A percentile compares a stretch with the other conserved stretches of the same genome.
Evolutionary conservation across 2,113 vertebrate genomes (phyloP).

Genomic region (Chloroceryle aenea): DNA sequence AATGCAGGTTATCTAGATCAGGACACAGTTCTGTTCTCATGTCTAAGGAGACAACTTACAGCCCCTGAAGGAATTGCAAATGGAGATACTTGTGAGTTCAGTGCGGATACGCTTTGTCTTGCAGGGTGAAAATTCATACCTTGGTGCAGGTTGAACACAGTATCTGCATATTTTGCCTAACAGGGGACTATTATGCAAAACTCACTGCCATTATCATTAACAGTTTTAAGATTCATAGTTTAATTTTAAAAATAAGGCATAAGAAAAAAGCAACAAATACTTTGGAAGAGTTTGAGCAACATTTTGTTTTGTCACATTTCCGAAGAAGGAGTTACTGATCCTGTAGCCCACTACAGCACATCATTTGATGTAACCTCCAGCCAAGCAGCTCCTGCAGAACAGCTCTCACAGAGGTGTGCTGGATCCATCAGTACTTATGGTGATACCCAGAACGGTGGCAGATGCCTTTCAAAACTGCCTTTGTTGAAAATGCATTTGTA

Average conservation of each 20-base stretch:
- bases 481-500: not conserved
- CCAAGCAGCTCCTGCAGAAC: not conserved
- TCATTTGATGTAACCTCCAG: not conserved
- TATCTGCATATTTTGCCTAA: not conserved
- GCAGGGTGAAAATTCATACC: not conserved
- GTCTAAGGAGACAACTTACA: not conserved
- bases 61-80: not conserved
- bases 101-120: not conserved
- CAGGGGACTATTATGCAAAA: not conserved
- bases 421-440: not conserved
- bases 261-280: not conserved
- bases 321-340: not conserved
- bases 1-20: not conserved
- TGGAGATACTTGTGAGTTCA: not conserved
- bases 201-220: not conserved
- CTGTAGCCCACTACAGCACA: not conserved
- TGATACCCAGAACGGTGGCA: not conserved
- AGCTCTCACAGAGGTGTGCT: fast-evolving
- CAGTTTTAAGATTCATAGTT: not conserved
- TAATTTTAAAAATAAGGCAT: not conserved
- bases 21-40: not conserved
- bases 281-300: not conserved
- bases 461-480: not conserved
- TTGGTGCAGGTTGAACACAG: not conserved
- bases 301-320: not conserved